Conservation (phyloP, 2,797 vertebrate genomes). For the Huso huso region DNA sequence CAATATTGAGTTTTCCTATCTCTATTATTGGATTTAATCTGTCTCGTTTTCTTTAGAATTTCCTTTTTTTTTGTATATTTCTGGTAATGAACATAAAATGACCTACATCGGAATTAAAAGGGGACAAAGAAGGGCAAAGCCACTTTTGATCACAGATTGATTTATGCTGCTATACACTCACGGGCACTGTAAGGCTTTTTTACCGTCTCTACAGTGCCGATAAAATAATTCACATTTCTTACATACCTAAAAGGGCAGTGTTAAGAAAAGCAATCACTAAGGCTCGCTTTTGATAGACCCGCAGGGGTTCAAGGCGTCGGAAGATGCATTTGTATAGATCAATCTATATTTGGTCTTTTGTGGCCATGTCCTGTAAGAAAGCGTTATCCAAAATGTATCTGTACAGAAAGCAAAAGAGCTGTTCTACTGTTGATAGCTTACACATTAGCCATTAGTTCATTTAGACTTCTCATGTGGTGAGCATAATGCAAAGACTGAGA, state of each 20-base stretch:
- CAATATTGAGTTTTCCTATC: slow-evolving; percentile 81
- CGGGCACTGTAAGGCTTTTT: slow-evolving; percentile 63
- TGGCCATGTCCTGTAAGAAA: slow-evolving; percentile 71
- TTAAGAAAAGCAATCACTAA: slow-evolving; percentile 84
- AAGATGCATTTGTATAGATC: slow-evolving; percentile 65
- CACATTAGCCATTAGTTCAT: slow-evolving; percentile 60
- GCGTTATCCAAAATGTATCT: slow-evolving; percentile 68
- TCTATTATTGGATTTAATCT: slow-evolving; percentile 85
- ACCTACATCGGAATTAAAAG: slow-evolving; percentile 79
- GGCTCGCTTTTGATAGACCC: slow-evolving; percentile 79
- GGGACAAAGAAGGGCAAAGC: slow-evolving; percentile 51
- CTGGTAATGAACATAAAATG: slow-evolving; percentile 71
- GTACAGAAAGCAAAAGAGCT: slow-evolving; percentile 56
- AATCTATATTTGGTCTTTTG: slow-evolving; percentile 72
- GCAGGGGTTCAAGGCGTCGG: slow-evolving; percentile 75
- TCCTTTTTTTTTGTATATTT: slow-evolving; percentile 53
- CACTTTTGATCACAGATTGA: slow-evolving; percentile 70
- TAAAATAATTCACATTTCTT: slow-evolving; percentile 53
- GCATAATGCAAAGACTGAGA: slow-evolving; percentile 77
- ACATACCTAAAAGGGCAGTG: slow-evolving; percentile 76
- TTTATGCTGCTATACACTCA: slow-evolving; percentile 63
- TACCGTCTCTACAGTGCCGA: slow-evolving; percentile 52
- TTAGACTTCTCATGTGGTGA: slow-evolving; percentile 56
- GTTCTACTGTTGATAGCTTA: slow-evolving; percentile 54
- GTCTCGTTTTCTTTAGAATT: slow-evolving; percentile 77